Evolutionary conservation across 2,797 vertebrate genomes (phyloP).

Genomic region (Falco rusticolus): DNA sequence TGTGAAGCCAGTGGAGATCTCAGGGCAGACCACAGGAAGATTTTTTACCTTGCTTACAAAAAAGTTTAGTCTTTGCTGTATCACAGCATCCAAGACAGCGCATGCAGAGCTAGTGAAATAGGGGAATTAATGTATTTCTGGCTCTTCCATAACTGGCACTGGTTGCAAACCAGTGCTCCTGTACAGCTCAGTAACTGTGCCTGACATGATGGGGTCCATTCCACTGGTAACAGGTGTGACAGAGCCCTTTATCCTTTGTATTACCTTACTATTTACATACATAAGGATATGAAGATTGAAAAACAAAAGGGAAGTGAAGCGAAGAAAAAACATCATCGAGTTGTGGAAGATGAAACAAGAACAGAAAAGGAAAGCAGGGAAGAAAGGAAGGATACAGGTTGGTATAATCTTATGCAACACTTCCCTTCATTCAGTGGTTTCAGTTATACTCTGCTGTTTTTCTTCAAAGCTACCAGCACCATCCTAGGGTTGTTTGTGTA

Average conservation of each 20-base stretch:
- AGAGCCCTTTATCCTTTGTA: neutral
- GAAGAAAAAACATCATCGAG: accelerated
- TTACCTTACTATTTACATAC: neutral
- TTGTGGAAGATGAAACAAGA: neutral
- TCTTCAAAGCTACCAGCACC: neutral
- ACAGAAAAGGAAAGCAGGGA: neutral
- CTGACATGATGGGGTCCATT: neutral
- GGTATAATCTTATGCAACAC: neutral
- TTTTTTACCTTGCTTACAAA: neutral
- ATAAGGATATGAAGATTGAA: neutral
- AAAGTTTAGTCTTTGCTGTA: neutral
- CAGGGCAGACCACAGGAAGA: neutral
- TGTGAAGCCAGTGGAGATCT: neutral
- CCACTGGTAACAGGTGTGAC: accelerated
- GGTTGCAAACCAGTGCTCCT: neutral
- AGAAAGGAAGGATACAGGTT: neutral
- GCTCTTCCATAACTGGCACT: neutral
- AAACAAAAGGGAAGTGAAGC: neutral
- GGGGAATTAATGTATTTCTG: neutral
- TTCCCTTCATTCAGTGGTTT: neutral
- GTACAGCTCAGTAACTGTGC: neutral
- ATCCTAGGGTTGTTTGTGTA: neutral
- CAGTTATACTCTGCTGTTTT: neutral
- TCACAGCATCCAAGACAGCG: neutral
- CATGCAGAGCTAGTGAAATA: neutral